Base-by-base conservation (phyloP, 2,113 vertebrate genomes). In the Ariopsis seemanni region DNA sequence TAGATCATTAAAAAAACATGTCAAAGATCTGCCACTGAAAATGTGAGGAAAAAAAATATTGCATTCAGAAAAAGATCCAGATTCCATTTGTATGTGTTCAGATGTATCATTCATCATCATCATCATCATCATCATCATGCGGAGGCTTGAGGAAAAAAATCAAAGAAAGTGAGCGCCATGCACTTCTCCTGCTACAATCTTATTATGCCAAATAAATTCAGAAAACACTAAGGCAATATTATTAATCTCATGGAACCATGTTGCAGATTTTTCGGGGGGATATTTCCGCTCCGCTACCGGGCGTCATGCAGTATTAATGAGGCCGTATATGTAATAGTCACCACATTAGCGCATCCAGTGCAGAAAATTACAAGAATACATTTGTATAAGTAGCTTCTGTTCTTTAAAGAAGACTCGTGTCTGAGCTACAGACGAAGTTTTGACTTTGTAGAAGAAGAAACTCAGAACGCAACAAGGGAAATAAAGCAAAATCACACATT, bases 171-270 rank as follows among this genome's bases (percentile, higher is more conserved):
- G 85, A 63, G 86, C 63, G n/a, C 69, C 42, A 27, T 90, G 89
- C 88, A 85, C n/a, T 90, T 90, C 82, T 89, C 84, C 84, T 52
- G 30, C 82, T 71, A 83, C 86, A 91, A 89, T 91, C 89, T 90
- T 87, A 91, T 91, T 91, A 90, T 86, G 88, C 52, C 89, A 85
- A 90, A 91, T 88, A 90, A 89, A 90, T 89, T 89, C 90, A 71
- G 90, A 88, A 90, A 90, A 91, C 89, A 90, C 89, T 65, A 89
- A 89, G 89, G 86, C 91, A 71, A 88, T 91, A 89, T 90, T 91
- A 91, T 90, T 91, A 90, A 91, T 91, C 90, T 91, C 84, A 82
- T 57, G 83, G 87, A 90, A 88, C 77, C 80, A 87, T 85, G 89
- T 90, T 87, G 85, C 86, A 84, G 87, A 91, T 85, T 81, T 80